Conservation (phyloP, 1,140 invertebrate species). For the Heliconius hermathena region DNA sequence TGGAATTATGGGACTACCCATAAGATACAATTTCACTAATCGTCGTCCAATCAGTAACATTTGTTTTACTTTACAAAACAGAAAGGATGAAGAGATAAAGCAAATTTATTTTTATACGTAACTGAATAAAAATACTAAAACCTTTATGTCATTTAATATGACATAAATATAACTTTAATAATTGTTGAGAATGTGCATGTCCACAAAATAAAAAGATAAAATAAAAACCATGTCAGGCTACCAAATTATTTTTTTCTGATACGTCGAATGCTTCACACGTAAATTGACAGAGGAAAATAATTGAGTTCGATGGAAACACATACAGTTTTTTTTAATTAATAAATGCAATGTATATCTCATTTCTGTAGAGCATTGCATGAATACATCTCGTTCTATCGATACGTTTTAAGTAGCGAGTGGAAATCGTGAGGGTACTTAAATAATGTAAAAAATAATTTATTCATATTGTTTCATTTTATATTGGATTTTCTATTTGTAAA, state of each 20-base stretch:
- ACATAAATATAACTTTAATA: not conserved
- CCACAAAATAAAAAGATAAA: not conserved
- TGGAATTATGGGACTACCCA: too few species aligned
- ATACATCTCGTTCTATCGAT: conserved; percentile 16
- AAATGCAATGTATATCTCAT: conserved; percentile 18
- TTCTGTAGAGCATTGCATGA: conserved; percentile 20
- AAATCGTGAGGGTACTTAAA: conserved; percentile 1
- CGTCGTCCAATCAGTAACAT: too few species aligned
- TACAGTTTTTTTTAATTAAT: conserved; percentile 15
- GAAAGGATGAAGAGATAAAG: too few species aligned
- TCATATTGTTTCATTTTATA: conserved; percentile 9
- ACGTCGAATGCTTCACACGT: conserved; percentile 16
- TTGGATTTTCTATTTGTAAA: not conserved
- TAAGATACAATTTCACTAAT: too few species aligned
- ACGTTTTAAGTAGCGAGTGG: conserved; percentile 14
- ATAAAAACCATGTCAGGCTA: conserved; percentile 14
- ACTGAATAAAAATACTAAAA: not conserved
- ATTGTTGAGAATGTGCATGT: not conserved
- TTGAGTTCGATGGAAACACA: conserved; percentile 17
- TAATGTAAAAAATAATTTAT: conserved; percentile 18
- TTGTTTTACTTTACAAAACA: too few species aligned
- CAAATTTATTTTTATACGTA: too few species aligned
- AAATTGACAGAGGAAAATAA: conserved; percentile 17
- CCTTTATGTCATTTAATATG: not conserved
- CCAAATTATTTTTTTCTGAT: conserved; percentile 15